A percentile compares a stretch with the other conserved stretches of the same genome.
phyloP scores from a whole-genome alignment of 2,888 invertebrate genomes.

The Limnephilus marmoratus region DNA sequence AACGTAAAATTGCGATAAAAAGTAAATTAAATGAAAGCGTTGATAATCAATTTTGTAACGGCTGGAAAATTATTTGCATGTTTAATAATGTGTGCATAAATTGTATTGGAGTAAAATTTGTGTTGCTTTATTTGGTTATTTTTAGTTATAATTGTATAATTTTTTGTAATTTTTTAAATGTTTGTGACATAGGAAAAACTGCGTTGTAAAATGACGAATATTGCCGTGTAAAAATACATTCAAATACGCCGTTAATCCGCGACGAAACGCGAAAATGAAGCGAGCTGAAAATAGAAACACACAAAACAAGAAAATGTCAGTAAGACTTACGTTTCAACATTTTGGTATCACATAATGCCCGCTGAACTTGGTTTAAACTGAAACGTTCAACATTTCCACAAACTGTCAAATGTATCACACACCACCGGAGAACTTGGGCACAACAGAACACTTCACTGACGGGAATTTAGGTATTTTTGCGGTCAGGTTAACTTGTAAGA shows the following conservation, averaged over 20 bases:
- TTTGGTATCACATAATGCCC: constrained; percentile 39
- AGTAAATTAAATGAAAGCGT: not conserved
- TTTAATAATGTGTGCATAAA: not conserved
- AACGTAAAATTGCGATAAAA: not conserved
- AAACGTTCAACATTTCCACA: constrained; percentile 47
- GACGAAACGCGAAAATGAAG: not conserved
- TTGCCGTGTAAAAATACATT: not conserved
- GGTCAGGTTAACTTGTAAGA: constrained; percentile 3
- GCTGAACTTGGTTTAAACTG: not conserved
- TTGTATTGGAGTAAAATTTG: not conserved
- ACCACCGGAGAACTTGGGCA: constrained; percentile 26
- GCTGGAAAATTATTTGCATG: not conserved
- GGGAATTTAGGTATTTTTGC: not conserved
- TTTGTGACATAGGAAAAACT: not conserved
- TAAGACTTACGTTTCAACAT: constrained; percentile 19
- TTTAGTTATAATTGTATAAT: not conserved
- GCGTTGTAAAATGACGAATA: not conserved
- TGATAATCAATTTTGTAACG: constrained; percentile 9
- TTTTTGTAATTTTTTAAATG: not conserved
- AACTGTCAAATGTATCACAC: constrained; percentile 51
- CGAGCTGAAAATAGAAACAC: not conserved
- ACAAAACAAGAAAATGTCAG: not conserved
- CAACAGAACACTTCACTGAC: constrained; percentile 26
- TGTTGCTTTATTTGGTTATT: not conserved
- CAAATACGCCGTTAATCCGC: not conserved